Evolutionary conservation across 2,797 vertebrate genomes (phyloP).

Genomic region (Sciaenops ocellatus): DNA sequence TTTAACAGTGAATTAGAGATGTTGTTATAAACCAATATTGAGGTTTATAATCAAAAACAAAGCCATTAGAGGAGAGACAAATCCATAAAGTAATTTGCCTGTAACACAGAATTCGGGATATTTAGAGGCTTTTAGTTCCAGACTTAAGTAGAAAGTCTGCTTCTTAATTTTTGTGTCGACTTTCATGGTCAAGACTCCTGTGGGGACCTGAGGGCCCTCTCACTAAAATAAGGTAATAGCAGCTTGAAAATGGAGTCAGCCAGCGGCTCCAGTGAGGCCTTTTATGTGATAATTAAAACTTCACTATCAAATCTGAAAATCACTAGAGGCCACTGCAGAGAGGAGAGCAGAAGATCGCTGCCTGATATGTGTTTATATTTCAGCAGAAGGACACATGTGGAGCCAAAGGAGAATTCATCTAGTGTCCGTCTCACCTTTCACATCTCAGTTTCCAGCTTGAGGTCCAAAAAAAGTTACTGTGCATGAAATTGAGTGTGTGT

Average conservation of each 20-base stretch:
- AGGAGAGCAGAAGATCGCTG: constrained; percentile 31
- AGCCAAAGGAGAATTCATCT: constrained; percentile 43
- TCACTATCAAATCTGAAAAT: constrained; percentile 60
- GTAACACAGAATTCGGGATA: constrained; percentile 6
- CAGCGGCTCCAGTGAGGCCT: constrained; percentile 47
- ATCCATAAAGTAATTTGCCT: not conserved
- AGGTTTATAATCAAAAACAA: not conserved
- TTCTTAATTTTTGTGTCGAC: constrained; percentile 31
- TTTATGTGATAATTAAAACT: constrained; percentile 73
- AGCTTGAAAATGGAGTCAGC: constrained; percentile 46
- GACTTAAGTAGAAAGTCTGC: constrained; percentile 23
- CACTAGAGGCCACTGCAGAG: constrained; percentile 46
- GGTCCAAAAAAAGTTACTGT: constrained; percentile 27
- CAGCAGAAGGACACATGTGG: constrained; percentile 38
- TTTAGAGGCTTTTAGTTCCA: constrained; percentile 27
- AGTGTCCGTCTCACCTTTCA: constrained; percentile 42
- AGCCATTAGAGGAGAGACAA: not conserved
- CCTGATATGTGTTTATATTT: constrained; percentile 53
- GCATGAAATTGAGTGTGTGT: constrained; percentile 15
- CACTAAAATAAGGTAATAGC: constrained; percentile 54
- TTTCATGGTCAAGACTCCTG: constrained; percentile 54
- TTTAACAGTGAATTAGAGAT: not conserved
- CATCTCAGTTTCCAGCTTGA: constrained; percentile 37
- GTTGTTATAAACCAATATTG: not conserved
- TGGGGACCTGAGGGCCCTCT: constrained; percentile 27